Percentiles rank a stretch among this genome's conserved stretches.
These are phyloP conservation scores for Caenorhabditis virilis DNA, from an alignment of 2,888 invertebrate species.

Conservation along the genomic window DNA sequence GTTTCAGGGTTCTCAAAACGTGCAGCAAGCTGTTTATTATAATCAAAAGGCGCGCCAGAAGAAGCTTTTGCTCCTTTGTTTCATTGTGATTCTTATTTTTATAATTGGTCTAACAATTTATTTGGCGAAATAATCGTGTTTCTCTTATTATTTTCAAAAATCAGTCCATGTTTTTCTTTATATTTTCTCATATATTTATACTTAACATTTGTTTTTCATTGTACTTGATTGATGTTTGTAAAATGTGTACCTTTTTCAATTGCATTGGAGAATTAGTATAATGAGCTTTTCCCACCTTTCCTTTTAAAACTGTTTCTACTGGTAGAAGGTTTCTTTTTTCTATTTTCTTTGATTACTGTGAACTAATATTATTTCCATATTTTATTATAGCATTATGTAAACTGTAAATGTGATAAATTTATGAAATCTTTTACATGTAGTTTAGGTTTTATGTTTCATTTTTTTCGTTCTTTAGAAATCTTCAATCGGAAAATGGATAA, in stretches of 20 bases:
- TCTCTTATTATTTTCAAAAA: not conserved
- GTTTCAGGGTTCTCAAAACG: conserved; percentile 58
- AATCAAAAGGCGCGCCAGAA: conserved; percentile 64
- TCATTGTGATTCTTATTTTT: conserved; percentile 52
- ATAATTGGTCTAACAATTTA: conserved; percentile 55
- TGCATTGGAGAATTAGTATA: not conserved
- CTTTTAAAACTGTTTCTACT: not conserved
- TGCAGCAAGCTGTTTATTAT: conserved; percentile 65
- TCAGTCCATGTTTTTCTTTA: not conserved
- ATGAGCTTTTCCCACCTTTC: not conserved
- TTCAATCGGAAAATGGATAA: too few species aligned
- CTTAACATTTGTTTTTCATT: not conserved
- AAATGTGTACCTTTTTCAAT: too few species aligned
- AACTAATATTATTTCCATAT: not conserved
- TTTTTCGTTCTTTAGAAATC: too few species aligned
- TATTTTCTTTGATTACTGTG: not conserved
- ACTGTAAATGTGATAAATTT: too few species aligned
- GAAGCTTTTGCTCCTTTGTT: conserved; percentile 56
- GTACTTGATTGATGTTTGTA: not conserved
- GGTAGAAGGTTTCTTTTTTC: not conserved
- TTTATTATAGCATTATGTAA: too few species aligned
- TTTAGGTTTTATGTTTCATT: too few species aligned
- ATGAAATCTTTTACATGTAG: too few species aligned
- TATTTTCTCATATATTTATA: not conserved
- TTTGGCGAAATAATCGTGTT: conserved; percentile 27